phyloP scores from a whole-genome alignment of 1,140 invertebrate genomes.

The Ceratoteleas bidentatus region DNA sequence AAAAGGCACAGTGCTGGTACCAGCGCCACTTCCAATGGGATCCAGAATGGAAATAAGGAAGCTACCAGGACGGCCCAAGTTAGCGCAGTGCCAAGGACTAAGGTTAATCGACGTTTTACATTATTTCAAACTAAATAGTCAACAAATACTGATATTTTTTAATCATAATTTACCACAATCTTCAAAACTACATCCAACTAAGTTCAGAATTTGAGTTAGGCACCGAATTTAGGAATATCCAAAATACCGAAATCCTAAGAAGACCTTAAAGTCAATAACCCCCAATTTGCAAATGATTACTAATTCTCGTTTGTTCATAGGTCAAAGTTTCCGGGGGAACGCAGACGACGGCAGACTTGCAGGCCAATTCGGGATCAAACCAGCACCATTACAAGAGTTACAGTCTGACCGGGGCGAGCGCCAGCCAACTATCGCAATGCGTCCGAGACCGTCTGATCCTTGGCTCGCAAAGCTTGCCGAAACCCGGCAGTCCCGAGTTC shows the following conservation, averaged over 20 bases:
- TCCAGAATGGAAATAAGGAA: slow-evolving; percentile 81
- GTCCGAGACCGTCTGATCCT: slow-evolving; percentile 90
- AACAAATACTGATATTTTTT: too few relatives aligned
- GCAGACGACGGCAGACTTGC: slow-evolving; percentile 91
- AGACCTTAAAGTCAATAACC: too few relatives aligned
- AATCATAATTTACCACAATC: too few relatives aligned
- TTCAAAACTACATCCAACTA: too few relatives aligned
- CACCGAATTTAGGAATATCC: too few relatives aligned
- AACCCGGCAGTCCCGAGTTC: slow-evolving; percentile 87
- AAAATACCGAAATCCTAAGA: too few relatives aligned
- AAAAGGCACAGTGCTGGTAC: slow-evolving; percentile 86
- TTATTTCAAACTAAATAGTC: too few relatives aligned
- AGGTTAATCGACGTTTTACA: slow-evolving; percentile 77
- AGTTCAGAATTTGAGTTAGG: too few relatives aligned
- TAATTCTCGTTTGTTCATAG: too few relatives aligned
- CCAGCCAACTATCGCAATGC: slow-evolving; percentile 91
- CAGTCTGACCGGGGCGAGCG: slow-evolving; percentile 89
- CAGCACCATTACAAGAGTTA: slow-evolving; percentile 87
- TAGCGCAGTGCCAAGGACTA: slow-evolving; percentile 90
- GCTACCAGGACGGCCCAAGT: slow-evolving; percentile 88
- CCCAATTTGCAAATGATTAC: too few relatives aligned
- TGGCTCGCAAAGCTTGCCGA: slow-evolving; percentile 90
- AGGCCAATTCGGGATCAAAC: slow-evolving; percentile 75
- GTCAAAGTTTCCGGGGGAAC: slow-evolving; percentile 94
- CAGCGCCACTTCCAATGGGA: slow-evolving; percentile 79